Base-by-base conservation (phyloP, 2,113 vertebrate species). In the Sitta europaea region DNA sequence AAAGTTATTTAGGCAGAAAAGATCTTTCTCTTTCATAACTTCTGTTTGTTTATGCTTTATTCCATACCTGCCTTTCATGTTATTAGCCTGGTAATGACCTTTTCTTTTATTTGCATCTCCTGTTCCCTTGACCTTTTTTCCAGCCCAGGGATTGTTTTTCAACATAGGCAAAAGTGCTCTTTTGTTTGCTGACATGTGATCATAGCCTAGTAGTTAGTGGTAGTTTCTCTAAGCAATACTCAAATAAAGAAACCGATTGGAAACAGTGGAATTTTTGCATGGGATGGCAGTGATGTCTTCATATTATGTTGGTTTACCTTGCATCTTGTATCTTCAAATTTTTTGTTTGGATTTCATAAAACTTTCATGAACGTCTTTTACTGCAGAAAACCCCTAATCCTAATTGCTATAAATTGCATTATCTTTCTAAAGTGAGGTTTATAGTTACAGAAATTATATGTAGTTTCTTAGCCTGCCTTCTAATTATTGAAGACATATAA, bases 61-160 rank as follows among this genome's bases (percentile, higher is more conserved):
- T 91, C 28, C 31, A 17, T 55, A 59, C 36, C 38, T 55, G 3
- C 24, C 50, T 90, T 82, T 79, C 24, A 13, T 53, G 15, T 61
- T 63, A 51, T 27, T 80, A 73, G 17, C 51, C 25, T 67, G 9
- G 8, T 71, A 85, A 47, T 73, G 47, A 67, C 31, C 33, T 94
- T 77, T 83, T 50, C 27, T 70, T 83, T 17, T 77, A 24, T 66
- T 94, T 80, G 14, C 25, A 55, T 59, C 50, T 80, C 25, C 27
- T 67, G 38, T 71, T 89, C 17, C 13, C 43, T 84, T 91, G 73
- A 62, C 61, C 55, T 94, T 59, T 94, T 9, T 51, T 84, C 17
- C 24, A 78, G 38, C 7, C 29, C 8, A 42, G 45, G 40, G 38
- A 22, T 18, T 89, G 35, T 58, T 94, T 92, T 77, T 77, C 72